Evolutionary conservation across 1,140 invertebrate species (phyloP).

Genomic region (Argopecten irradians): DNA sequence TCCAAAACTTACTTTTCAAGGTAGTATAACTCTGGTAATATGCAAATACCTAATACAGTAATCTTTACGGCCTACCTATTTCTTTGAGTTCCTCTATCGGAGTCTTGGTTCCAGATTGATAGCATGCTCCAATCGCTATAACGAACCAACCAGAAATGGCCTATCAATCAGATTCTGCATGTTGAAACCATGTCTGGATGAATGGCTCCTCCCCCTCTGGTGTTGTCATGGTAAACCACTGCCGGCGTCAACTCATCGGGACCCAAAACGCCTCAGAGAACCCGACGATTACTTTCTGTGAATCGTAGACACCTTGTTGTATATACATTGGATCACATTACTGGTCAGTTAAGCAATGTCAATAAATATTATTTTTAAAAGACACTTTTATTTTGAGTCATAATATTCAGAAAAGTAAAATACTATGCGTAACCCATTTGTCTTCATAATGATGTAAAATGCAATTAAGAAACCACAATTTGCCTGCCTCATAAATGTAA

Average conservation of each 20-base stretch:
- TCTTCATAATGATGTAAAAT: no score
- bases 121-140: slow-evolving; percentile 31
- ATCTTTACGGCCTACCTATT: slow-evolving; percentile 39
- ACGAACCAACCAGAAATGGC: slow-evolving; percentile 32
- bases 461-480: no score
- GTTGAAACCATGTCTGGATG: slow-evolving; percentile 47
- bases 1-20: no score
- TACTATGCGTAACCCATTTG: no score
- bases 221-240: slow-evolving; percentile 57
- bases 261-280: slow-evolving; percentile 67
- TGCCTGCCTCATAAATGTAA: no score
- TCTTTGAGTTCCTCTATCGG: slow-evolving; percentile 42
- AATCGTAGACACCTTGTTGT: slow-evolving; percentile 53
- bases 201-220: slow-evolving; percentile 29
- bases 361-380: no score
- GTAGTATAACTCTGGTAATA: no score
- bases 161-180: slow-evolving; percentile 27
- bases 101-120: slow-evolving; percentile 33
- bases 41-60: no score
- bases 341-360: no score
- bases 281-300: slow-evolving; percentile 62
- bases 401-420: no score
- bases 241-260: slow-evolving; percentile 58
- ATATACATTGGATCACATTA: no score
- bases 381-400: no score